Evolutionary conservation across 2,797 vertebrate species (phyloP), one percentile per base, ranked within the genome.

Genomic region (Erethizon dorsatum): DNA sequence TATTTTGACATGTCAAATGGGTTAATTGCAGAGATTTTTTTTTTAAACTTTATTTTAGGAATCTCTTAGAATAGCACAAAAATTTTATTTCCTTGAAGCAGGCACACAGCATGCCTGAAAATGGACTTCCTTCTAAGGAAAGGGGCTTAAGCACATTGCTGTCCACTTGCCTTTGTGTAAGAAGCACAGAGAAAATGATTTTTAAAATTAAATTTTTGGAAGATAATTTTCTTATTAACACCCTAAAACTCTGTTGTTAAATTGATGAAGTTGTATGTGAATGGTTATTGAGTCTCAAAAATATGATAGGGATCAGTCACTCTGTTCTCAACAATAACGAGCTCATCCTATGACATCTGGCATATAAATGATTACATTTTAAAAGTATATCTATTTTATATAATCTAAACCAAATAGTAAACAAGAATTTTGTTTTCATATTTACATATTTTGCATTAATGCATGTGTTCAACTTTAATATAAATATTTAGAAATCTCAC

Each of bases 1-100:
- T 95, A 65, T 84, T 95, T 94, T 96, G 61, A 87, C 47, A 86
- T n/a, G 24, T 37, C 78, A 90, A 95, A 90, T 75, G 45, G 26
- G 18, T 89, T 94, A 93, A 59, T 15, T 61, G n/a, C 9, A 94
- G 17, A 80, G 7, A 63, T 24, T 57, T 20, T 56, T 50, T 71
- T 61, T 56, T 69, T 67, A 33, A 6, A 93, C 50, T 63, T 82
- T 79, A 71, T 26, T 88, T 93, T 90, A 79, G 69, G 88, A 86
- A 71, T 50, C 4, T 52, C 83, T 63, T 87, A 41, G 41, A 84
- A 79, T 83, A 83, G 52, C 24, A 87, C 59, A 57, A 94, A 94
- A 31, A 67, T 67, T 47, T 15, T 63, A 56, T 73, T 96, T 97
- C 13, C n/a, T 79, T 89, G 18, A 52, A 93, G 71, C 33, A 47